These are phyloP conservation scores for Cylloceria caligata DNA, from an alignment of 2,888 invertebrate genomes.

Conservation along the genomic window DNA sequence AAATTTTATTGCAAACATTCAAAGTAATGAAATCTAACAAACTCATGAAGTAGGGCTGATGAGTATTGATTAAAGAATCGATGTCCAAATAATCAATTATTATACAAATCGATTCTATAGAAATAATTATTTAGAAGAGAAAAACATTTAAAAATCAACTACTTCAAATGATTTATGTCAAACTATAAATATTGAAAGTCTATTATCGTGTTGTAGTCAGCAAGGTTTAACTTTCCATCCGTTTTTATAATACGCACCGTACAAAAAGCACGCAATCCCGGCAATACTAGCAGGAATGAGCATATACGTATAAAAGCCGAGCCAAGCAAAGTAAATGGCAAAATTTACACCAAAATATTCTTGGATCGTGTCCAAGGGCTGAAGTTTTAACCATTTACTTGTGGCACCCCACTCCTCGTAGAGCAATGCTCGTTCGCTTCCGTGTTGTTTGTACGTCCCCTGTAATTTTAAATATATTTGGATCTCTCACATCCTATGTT, in stretches of 20 bases:
- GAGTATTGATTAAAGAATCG: too few species aligned
- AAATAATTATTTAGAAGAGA: too few species aligned
- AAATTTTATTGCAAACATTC: too few species aligned
- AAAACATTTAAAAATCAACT: too few species aligned
- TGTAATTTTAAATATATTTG: conserved; percentile 76
- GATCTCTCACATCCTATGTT: neutral
- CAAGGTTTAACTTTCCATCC: too few species aligned
- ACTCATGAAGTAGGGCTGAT: too few species aligned
- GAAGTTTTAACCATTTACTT: conserved; percentile 89
- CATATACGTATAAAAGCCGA: conserved; percentile 94
- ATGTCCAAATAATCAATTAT: too few species aligned
- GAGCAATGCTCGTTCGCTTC: conserved; percentile 86
- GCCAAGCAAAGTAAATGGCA: conserved; percentile 93
- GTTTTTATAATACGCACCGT: conserved; percentile 83
- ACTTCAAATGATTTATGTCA: too few species aligned
- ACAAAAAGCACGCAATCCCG: conserved; percentile 89
- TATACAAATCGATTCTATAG: too few species aligned
- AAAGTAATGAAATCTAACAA: too few species aligned
- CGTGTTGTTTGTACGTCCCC: conserved; percentile 86
- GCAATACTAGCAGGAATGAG: conserved; percentile 90
- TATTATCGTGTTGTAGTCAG: too few species aligned
- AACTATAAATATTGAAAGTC: too few species aligned
- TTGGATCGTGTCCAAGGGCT: conserved; percentile 91
- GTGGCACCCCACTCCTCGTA: conserved; percentile 90
- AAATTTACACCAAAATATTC: conserved; percentile 92